Conservation (phyloP, 2,888 invertebrate genomes). For the Phengaris alcon region DNA sequence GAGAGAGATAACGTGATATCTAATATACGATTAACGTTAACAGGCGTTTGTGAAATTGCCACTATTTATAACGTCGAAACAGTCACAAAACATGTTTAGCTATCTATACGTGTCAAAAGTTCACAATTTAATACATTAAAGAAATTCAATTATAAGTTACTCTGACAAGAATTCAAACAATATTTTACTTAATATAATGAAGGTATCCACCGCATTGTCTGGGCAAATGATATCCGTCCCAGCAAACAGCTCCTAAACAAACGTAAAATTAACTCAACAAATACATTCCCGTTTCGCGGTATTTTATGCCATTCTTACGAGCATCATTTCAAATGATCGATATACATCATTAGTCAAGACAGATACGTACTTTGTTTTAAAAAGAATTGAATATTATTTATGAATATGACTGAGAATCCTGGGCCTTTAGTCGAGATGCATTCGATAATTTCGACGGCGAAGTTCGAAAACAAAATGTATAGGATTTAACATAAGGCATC, state of each 20-base stretch:
- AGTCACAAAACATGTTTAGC: too few species aligned
- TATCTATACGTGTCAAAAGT: too few species aligned
- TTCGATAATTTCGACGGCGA: too few species aligned
- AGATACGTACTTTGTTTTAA: neutral
- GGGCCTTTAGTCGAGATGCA: neutral
- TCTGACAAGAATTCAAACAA: neutral
- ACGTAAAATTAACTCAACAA: neutral
- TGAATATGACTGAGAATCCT: neutral
- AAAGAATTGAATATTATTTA: slow-evolving; percentile 1
- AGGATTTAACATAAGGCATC: too few species aligned
- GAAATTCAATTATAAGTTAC: too few species aligned
- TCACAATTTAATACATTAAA: too few species aligned
- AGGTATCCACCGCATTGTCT: neutral
- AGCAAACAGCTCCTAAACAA: neutral
- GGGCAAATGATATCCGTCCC: neutral
- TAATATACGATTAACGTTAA: too few species aligned
- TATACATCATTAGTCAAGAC: slow-evolving; percentile 13
- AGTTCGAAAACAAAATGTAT: too few species aligned
- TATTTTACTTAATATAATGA: neutral
- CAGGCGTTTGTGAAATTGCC: too few species aligned
- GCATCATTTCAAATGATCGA: slow-evolving; percentile 25
- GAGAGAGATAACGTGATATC: too few species aligned
- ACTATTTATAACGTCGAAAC: too few species aligned
- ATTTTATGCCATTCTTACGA: neutral
- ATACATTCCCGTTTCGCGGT: neutral